A percentile compares a stretch with the other conserved stretches of the same genome.
Conservation (phyloP, 2,888 invertebrate species). For the Craniophora ligustri region DNA sequence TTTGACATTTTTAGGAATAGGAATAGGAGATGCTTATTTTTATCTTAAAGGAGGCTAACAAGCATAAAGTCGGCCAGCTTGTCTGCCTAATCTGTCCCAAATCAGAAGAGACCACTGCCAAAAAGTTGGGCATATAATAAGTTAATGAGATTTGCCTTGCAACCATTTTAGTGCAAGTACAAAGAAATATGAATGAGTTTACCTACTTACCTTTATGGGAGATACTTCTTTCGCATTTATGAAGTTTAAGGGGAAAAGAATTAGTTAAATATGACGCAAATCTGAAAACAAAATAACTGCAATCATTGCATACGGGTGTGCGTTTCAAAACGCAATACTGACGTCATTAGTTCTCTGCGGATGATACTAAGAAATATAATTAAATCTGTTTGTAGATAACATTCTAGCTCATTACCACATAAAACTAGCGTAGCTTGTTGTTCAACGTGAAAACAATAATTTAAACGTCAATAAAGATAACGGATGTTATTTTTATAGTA, state of each 20-base stretch:
- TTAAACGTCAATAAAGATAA: conserved; percentile 17
- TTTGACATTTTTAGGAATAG: too few species aligned
- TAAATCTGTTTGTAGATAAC: conserved; percentile 2
- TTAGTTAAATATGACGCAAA: conserved; percentile 16
- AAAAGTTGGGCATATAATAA: too few species aligned
- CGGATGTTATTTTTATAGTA: not conserved
- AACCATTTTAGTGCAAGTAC: too few species aligned
- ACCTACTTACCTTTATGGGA: too few species aligned
- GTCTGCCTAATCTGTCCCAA: too few species aligned
- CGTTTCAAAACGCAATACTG: not conserved
- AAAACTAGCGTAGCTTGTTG: not conserved
- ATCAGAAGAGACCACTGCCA: too few species aligned
- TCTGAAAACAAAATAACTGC: not conserved
- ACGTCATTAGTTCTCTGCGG: conserved; percentile 6
- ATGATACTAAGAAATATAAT: not conserved
- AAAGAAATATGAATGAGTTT: too few species aligned
- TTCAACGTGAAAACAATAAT: conserved; percentile 10
- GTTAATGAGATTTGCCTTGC: too few species aligned
- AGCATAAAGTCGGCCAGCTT: not conserved
- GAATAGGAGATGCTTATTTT: too few species aligned
- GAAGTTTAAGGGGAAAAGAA: not conserved
- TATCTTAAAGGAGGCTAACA: too few species aligned
- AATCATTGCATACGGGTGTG: not conserved
- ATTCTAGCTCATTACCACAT: not conserved
- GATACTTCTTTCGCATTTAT: not conserved